Percentiles rank a stretch among this genome's conserved stretches.
phyloP scores from a whole-genome alignment of 1,140 invertebrate genomes.

The Gyrodactylus bullatarudis region DNA sequence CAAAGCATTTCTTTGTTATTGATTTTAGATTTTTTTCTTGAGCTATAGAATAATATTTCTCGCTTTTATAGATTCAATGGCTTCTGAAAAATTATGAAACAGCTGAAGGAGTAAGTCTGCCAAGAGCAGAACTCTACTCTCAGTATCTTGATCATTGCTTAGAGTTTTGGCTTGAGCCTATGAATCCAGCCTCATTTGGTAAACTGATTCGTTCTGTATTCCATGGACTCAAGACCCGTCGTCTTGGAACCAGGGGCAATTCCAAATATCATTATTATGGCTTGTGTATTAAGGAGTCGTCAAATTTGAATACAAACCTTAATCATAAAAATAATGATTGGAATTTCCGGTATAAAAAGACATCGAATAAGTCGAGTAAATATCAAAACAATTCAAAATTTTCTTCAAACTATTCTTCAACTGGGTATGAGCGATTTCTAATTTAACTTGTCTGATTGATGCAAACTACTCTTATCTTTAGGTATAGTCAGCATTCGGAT shows the following conservation, averaged over 20 bases:
- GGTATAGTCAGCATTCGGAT: not conserved
- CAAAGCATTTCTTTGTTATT: too few species aligned
- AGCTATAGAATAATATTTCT: not conserved
- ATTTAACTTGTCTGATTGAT: not conserved
- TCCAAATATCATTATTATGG: constrained; percentile 99
- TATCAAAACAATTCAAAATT: not conserved
- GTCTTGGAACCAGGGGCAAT: constrained; percentile 69
- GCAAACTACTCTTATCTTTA: not conserved
- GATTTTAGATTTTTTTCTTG: too few species aligned
- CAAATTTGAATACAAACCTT: constrained; percentile 19
- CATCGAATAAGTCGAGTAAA: not conserved
- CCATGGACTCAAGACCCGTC: constrained; percentile 54
- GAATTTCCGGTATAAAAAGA: not conserved
- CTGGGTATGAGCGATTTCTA: not conserved
- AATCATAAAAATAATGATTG: not conserved
- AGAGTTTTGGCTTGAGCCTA: constrained; percentile 68
- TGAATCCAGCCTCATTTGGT: constrained; percentile 92
- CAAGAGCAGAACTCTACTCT: constrained; percentile 68
- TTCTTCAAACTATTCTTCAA: not conserved
- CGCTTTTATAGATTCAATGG: constrained; percentile 52
- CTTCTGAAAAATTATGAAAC: constrained; percentile 87
- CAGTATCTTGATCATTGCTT: constrained; percentile 76
- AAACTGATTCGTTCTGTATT: constrained; percentile 91
- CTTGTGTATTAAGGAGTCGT: constrained; percentile 61
- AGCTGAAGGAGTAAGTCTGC: constrained; percentile 73